Conservation (phyloP, 2,888 invertebrate genomes). For the Lampropteryx suffumata region DNA sequence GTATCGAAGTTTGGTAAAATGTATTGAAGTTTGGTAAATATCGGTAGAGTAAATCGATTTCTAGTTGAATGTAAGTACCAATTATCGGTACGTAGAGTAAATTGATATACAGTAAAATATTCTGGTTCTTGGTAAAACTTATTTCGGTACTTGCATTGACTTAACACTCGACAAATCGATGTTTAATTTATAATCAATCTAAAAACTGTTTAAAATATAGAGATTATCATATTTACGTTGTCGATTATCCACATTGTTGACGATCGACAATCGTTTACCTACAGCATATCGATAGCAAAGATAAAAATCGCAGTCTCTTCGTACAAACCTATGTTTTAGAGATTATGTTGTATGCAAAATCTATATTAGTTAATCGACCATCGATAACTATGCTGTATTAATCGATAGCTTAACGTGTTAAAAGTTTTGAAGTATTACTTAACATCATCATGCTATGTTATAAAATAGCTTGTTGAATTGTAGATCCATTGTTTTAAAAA, state of each 20-base stretch:
- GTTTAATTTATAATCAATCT: conserved; percentile 8
- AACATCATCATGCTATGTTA: conserved; percentile 16
- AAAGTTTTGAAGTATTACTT: conserved; percentile 1
- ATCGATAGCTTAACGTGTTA: conserved; percentile 4
- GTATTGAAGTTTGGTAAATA: background rate
- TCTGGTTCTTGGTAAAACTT: background rate
- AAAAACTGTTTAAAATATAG: conserved; percentile 1
- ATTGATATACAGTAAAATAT: background rate
- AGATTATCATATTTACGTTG: conserved; percentile 16
- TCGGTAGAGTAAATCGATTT: background rate
- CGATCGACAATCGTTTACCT: conserved; percentile 26
- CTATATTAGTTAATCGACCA: conserved; percentile 6
- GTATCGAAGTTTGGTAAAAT: conserved; percentile 2
- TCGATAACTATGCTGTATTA: conserved; percentile 12
- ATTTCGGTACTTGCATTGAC: background rate
- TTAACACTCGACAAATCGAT: conserved; percentile 5
- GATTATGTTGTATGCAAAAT: conserved; percentile 19
- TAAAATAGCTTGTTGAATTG: conserved; percentile 3
- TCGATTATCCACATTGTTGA: conserved; percentile 24
- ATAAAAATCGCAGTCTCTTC: conserved; percentile 20
- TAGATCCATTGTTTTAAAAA: conserved; percentile 10
- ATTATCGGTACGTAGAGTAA: background rate
- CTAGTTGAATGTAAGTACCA: background rate
- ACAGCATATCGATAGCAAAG: conserved; percentile 14
- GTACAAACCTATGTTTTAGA: conserved; percentile 12